Evolutionary conservation across 2,113 vertebrate genomes (phyloP).

Genomic region (Percopsis transmontana): DNA sequence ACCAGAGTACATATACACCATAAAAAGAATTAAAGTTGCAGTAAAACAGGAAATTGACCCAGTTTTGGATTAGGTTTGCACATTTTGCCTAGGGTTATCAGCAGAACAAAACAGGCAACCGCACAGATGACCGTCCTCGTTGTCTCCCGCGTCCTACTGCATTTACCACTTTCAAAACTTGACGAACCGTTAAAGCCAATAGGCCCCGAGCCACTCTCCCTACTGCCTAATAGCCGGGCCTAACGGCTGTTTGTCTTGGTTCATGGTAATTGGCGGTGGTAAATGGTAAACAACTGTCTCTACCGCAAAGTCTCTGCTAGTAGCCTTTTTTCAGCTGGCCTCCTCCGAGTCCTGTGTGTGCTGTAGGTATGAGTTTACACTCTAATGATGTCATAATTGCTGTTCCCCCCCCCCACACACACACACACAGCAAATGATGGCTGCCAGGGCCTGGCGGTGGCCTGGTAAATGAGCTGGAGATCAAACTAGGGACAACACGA

Average conservation of each 20-base stretch:
- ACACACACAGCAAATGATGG: constrained; percentile 44
- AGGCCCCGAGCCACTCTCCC: constrained; percentile 43
- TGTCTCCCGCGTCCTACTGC: too few relatives aligned
- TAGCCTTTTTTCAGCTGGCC: constrained; percentile 29
- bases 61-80: too few relatives aligned
- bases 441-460: constrained; percentile 46
- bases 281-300: constrained; percentile 69
- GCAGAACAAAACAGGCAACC: too few relatives aligned
- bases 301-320: constrained; percentile 37
- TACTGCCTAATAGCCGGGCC: constrained; percentile 63
- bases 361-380: constrained; percentile 52
- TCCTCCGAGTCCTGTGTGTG: constrained; percentile 54
- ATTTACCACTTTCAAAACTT: constrained; percentile 56
- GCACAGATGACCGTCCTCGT: too few relatives aligned
- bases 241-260: constrained; percentile 72
- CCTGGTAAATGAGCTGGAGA: constrained; percentile 66
- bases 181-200: constrained; percentile 52
- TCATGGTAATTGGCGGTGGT: constrained; percentile 74
- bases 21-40: too few relatives aligned
- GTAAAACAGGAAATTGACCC: too few relatives aligned
- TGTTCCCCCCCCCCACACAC: constrained; percentile 36
- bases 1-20: too few relatives aligned
- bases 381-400: constrained; percentile 75
- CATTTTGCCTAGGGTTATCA: too few relatives aligned
- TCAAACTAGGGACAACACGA: constrained; percentile 49